Percentiles rank a stretch among this genome's conserved stretches.
Conservation (phyloP, 2,797 vertebrate species). For the Micromesistius poutassou region DNA sequence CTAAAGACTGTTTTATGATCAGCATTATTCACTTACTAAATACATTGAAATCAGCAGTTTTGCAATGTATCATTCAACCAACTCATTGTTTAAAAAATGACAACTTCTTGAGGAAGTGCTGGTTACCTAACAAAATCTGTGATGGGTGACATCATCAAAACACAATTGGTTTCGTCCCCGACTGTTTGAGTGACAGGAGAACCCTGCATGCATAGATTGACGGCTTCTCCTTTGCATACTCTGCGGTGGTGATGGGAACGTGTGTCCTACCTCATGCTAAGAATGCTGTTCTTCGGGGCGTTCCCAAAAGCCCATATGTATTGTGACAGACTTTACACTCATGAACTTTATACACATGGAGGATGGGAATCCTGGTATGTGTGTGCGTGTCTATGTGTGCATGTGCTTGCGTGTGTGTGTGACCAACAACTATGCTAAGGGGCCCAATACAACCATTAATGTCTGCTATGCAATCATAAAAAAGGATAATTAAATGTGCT, state of each 20-base stretch:
- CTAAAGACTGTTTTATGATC: neutral
- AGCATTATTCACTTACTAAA: no score
- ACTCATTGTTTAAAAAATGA: neutral
- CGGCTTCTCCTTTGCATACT: neutral
- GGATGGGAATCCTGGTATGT: neutral
- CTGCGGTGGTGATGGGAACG: neutral
- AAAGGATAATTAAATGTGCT: neutral
- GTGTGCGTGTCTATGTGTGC: neutral
- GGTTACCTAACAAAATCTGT: neutral
- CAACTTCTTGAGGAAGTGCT: no score
- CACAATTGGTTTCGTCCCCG: neutral
- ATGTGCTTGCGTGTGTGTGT: no score
- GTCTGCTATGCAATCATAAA: neutral
- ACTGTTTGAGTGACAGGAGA: neutral
- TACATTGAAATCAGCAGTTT: no score
- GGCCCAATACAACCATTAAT: neutral
- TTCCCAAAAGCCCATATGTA: neutral
- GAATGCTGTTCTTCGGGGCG: neutral
- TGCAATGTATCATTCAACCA: no score
- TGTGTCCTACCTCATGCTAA: neutral
- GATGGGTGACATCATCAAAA: neutral
- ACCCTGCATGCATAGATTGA: neutral
- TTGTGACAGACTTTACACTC: neutral
- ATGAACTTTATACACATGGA: no score
- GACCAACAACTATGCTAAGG: neutral